phyloP scores from a whole-genome alignment of 2,888 invertebrate species.

The Hirtodrosophila alboralis region DNA sequence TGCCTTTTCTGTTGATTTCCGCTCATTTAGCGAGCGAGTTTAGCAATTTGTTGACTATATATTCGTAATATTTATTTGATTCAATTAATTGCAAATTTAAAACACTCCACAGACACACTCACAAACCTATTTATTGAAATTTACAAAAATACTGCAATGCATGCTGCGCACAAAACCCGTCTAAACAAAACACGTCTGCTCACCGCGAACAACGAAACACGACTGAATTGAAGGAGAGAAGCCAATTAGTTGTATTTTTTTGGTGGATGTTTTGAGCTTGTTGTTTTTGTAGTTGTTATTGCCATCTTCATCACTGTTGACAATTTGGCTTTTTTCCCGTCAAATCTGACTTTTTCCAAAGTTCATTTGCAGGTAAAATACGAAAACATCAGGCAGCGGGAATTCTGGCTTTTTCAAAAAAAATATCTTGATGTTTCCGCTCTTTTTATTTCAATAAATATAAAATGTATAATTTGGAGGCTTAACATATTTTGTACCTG shows the following conservation, averaged over 20 bases:
- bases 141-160: slow-evolving; percentile 49
- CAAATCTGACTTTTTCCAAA: too few relatives aligned
- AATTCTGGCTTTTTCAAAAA: too few relatives aligned
- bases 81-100: slow-evolving; percentile 23
- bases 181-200: slow-evolving; percentile 17
- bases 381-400: too few relatives aligned
- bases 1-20: slow-evolving; percentile 27
- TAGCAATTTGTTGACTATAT: slow-evolving; percentile 22
- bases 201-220: slow-evolving; percentile 43
- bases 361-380: too few relatives aligned
- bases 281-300: slow-evolving; percentile 16
- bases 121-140: slow-evolving; percentile 39
- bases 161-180: slow-evolving; percentile 16
- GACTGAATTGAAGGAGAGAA: slow-evolving; percentile 43
- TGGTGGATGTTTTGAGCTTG: slow-evolving; percentile 36
- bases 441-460: too few relatives aligned
- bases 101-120: slow-evolving; percentile 11
- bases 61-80: slow-evolving; percentile 21
- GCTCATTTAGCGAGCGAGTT: slow-evolving; percentile 27
- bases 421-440: too few relatives aligned
- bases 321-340: too few relatives aligned
- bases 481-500: too few relatives aligned
- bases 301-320: too few relatives aligned
- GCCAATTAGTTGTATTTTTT: slow-evolving; percentile 49
- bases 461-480: too few relatives aligned